Evolutionary conservation across 2,113 vertebrate genomes (phyloP), one percentile per base, ranked within the genome.

Genomic region (Microtus ochrogaster): DNA sequence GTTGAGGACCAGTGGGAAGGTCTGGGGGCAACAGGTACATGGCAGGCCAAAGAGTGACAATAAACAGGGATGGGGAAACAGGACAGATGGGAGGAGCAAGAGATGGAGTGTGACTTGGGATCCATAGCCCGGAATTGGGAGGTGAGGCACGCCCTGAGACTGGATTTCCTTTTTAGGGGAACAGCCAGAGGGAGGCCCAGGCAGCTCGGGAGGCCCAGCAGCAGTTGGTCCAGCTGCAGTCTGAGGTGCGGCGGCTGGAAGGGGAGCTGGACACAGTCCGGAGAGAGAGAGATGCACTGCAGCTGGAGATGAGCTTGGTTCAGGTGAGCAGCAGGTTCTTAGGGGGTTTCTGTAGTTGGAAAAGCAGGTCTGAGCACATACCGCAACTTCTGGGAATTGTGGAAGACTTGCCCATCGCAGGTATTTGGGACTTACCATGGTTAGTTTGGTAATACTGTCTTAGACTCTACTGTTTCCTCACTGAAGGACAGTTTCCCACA

Each of bases 231-330:
- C 73, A 97, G 24, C 92, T 92, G 36, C 98, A 98, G 81, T 77
- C 96, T 0, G 98, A 98, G 26, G 73, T 98, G 36, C 98, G 61
- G 55, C 96, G 96, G n/a, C 68, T 98, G 24, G 98, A 98, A 92
- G 96, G 96, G 5, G 98, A 99, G 10, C 91, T 99, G 97, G 98
- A 99, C 66, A 94, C 97, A 0, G 97, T 94, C 1, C 98, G 97
- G 88, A 95, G 98, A 36, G 98, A 98, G 90, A 97, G 98, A 82
- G 99, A 99, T 0, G 89, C 96, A 0, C 90, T 98, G 92, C 98
- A 98, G 78, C 98, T 99, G 98, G 99, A 99, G 47, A 98, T 98
- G 93, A 98, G 98, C 84, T 89, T 99, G 96, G 97, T 98, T 41
- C 98, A 99, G 99, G 99, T 99, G 61, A 95, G 93, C 41, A 58